Evolutionary conservation across 23 tunicate species (phyloP), one percentile per base, ranked within the genome.

Genomic region (Trididemnum miniatum): DNA sequence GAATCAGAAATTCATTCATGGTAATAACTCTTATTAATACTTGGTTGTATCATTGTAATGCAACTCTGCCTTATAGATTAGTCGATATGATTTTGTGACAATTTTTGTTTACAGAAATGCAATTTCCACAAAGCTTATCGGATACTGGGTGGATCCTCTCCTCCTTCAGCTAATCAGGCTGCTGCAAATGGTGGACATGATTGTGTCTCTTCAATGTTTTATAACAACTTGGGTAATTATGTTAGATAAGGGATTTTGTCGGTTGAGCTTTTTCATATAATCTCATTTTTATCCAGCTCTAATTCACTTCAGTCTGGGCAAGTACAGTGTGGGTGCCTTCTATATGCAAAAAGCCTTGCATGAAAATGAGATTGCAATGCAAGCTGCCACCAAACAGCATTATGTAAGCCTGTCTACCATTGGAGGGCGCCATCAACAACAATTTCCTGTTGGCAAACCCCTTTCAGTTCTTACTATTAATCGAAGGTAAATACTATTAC

Each of bases 121-220:
- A 91, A 91, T 71, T 86, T 59, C 44, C 90, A 85, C 87, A 91
- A 91, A 76, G 97, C 97, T 35, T 86, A 91, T 59, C 81, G 81
- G 51, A 57, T 91, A 29, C 74, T 91, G 65, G 91, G 87, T 22
- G 51, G 81, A 32, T 86, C 84, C 37, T 77, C 96, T 1, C 95
- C 89, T 27, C 72, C 93, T 35, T 5, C 59, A 9, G 4, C 71
- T 0, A 86, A 38, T 22, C 65, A 86, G 20, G 4, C 72, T 12
- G 37, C 84, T 25, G 33, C 12, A 20, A 86, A 78, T 20, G 81
- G 80, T 0, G 29, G 35, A 3, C 73, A 74, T 50, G 81, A 86
- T 44, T 76, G 81, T 27, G 31, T 86, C 15, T 38, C 69, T 3
- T 71, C 91, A 35, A 86, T 91, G 87, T 86, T 35, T 66, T 85